Evolutionary conservation across 2,888 invertebrate genomes (phyloP), one percentile per base, ranked within the genome.

Genomic region (Leucophenga maculata): DNA sequence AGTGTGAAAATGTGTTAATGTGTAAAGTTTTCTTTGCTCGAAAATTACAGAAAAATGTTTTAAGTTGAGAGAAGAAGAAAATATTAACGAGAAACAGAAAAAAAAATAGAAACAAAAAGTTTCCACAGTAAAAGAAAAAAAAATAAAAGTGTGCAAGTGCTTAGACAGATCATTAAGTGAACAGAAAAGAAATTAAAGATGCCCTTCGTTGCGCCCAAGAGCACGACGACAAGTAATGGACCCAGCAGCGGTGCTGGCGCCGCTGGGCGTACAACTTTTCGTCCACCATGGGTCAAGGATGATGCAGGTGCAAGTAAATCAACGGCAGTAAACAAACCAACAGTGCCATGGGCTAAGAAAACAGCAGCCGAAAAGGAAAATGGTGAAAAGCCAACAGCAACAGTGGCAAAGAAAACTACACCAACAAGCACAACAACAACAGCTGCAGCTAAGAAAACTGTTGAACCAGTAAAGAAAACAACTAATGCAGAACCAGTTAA

Each of bases 201-300:
- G 88, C 88, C 88, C 69, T 86, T 88, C 71, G 87, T 86, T 71
- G 83, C 86, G 67, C 84, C 86, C 64, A 86, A 84, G 74, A 79
- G 80, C 74, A 79, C 79, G 52, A 75, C 78, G 18, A 78, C 85
- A 46, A 73, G 81, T 65, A 78, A 78, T 68, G 76, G 77, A 46
- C 78, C 83, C 66, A 52, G 75, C 64, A 70, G 75, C 13, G 26
- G 26, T 26, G 26, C 26, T 11, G 82, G 79, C n/a, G 79, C 77
- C 73, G 78, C 80, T 69, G 91, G 90, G 83, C 90, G 93, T 72
- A 91, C 92, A 70, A 91, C 92, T 68, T 93, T 92, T 86, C 90
- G 93, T 69, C 93, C 93, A 57, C 93, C 93, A 69, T 93, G 93
- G 92, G 93, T 93, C 60, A 93, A 92, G 83, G 93, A 86, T 14